These are phyloP conservation scores for Portevinia maculata DNA, from an alignment of 2,888 invertebrate genomes.

Conservation along the genomic window DNA sequence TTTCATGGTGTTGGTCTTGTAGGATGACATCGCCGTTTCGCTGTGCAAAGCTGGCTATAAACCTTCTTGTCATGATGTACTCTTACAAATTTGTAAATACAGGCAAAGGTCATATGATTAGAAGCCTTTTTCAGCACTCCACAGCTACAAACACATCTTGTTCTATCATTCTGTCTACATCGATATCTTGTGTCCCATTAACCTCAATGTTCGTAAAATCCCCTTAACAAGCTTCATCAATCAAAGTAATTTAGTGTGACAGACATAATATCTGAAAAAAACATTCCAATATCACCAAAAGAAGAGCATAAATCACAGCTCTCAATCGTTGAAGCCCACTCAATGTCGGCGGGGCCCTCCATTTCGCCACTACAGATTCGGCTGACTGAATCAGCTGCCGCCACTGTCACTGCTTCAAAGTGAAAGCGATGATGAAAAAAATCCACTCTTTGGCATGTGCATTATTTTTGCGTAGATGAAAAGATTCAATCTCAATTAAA, in stretches of 20 bases:
- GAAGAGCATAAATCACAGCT: constrained; percentile 12
- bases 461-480: neutral
- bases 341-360: neutral
- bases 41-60: too few relatives aligned
- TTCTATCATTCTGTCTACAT: neutral
- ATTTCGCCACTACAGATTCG: neutral
- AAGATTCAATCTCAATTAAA: constrained; percentile 40
- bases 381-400: constrained; percentile 16
- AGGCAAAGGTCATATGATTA: too few relatives aligned
- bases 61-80: too few relatives aligned
- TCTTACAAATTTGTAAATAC: too few relatives aligned
- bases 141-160: too few relatives aligned
- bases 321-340: constrained; percentile 21
- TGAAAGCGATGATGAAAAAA: constrained; percentile 31
- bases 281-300: neutral
- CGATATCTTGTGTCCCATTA: constrained; percentile 1
- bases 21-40: too few relatives aligned
- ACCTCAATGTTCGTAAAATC: constrained; percentile 1
- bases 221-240: neutral
- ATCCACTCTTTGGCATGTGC: constrained; percentile 7
- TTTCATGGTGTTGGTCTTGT: too few relatives aligned
- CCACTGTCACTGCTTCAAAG: constrained; percentile 19
- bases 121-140: too few relatives aligned
- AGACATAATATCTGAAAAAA: neutral
- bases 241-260: constrained; percentile 9